Conservation (phyloP, 2,797 vertebrate genomes). For the Gymnocypris eckloni region DNA sequence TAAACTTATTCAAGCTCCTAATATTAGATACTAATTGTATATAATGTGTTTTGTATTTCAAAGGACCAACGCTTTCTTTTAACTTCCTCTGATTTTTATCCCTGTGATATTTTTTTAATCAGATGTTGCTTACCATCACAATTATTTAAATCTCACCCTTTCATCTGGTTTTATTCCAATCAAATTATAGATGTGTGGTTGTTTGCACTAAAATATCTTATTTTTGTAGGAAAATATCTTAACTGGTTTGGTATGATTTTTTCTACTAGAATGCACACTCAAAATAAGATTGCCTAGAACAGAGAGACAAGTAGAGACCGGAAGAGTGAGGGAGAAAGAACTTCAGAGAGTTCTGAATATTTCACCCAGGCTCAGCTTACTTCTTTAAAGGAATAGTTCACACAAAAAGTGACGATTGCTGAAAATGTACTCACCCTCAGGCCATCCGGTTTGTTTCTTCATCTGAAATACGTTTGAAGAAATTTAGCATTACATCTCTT, state of each 20-base stretch:
- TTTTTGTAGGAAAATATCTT: background rate
- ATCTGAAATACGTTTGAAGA: too few species aligned
- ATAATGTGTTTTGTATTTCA: slow-evolving; percentile 12
- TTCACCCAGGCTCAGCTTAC: background rate
- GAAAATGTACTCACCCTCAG: too few species aligned
- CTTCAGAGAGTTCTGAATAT: background rate
- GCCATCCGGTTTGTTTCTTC: too few species aligned
- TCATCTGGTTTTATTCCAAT: slow-evolving; percentile 21
- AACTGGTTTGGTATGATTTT: background rate
- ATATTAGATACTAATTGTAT: background rate
- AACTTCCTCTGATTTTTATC: slow-evolving; percentile 20
- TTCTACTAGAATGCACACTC: background rate
- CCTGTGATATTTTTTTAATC: slow-evolving; percentile 5
- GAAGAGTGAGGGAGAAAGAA: background rate
- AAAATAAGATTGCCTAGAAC: background rate
- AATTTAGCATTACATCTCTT: too few species aligned
- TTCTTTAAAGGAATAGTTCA: background rate
- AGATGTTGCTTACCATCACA: slow-evolving; percentile 6
- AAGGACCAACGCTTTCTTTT: slow-evolving; percentile 17
- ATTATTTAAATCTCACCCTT: background rate
- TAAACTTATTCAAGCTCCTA: background rate
- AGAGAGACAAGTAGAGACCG: background rate
- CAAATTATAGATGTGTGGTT: slow-evolving; percentile 33
- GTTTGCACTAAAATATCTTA: background rate
- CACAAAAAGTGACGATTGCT: too few species aligned